Base-by-base conservation (phyloP, 2,113 vertebrate genomes). In the Trematocara zebra region DNA sequence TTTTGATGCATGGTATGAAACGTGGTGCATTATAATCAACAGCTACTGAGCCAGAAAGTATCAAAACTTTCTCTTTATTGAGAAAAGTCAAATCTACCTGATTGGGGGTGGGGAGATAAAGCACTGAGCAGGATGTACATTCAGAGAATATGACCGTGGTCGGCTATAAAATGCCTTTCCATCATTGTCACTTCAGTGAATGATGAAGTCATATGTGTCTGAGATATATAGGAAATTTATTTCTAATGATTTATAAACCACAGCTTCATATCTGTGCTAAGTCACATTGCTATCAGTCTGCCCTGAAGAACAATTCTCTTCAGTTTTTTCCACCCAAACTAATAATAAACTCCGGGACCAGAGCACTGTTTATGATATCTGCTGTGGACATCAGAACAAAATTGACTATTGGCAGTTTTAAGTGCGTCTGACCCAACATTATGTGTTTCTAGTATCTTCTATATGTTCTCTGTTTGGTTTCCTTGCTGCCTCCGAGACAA, bases 221-320 rank as follows among this genome's bases (percentile, higher is more conserved):
- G 44, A 89, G 88, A 91, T 78, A 92, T 51, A 76, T 67, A 33
- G 49, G 9, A 40, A 51, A 84, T 92, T 94, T 90, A 87, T 81
- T 87, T 69, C 78, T 57, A 56, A 78, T 89, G 83, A 94, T 93
- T 92, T 94, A 86, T 90, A 88, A 91, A 83, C 79, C 84, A 76
- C 72, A 54, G 72, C 87, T 78, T 69, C 47, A 81, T 87, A 88
- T 88, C 89, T 87, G 89, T 47, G 82, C 87, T 92, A 83, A 88
- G 91, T 89, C 76, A 92, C 85, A 51, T 53, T 78, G 3, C 81
- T 20, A 72, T 84, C 74, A 56, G 69, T n/a, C 15, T n/a, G n/a
- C 57, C 54, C 54, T 40, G 59, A 76, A 81, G 81, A 81, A 64
- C 28, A 74, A 33, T 20, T 18, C 35, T 31, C 15, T 44, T 72